These are phyloP conservation scores for Asteroscopus sphinx DNA, from an alignment of 2,888 invertebrate species.

Conservation along the genomic window DNA sequence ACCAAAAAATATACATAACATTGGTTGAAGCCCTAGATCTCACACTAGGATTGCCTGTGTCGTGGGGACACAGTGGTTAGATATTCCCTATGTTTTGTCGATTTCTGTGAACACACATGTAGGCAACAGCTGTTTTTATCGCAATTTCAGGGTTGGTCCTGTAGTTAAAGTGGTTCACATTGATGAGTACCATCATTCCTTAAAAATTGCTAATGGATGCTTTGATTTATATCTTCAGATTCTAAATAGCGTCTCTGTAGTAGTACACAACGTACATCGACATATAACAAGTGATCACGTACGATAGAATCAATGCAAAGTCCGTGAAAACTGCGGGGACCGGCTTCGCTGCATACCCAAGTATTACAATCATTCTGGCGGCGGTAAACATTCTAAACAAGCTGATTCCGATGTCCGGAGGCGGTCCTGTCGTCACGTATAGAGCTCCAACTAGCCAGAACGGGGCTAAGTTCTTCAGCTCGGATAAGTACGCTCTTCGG, in stretches of 20 bases:
- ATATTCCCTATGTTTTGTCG: too few relatives aligned
- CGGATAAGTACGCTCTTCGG: conserved; percentile 72
- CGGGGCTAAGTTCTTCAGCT: conserved; percentile 73
- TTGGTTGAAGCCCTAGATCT: too few relatives aligned
- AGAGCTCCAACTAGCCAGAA: conserved; percentile 75
- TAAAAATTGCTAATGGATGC: too few relatives aligned
- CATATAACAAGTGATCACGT: conserved; percentile 74
- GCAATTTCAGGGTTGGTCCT: too few relatives aligned
- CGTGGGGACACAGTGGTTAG: too few relatives aligned
- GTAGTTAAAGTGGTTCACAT: too few relatives aligned
- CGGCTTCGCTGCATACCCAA: conserved; percentile 68
- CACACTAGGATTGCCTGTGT: too few relatives aligned
- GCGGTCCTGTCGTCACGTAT: conserved; percentile 69
- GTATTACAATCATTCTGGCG: conserved; percentile 62
- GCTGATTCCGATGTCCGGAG: conserved; percentile 53
- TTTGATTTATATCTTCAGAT: conserved; percentile 32
- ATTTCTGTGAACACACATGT: too few relatives aligned
- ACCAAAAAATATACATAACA: too few relatives aligned
- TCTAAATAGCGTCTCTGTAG: conserved; percentile 64
- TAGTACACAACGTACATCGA: conserved; percentile 64
- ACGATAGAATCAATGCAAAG: conserved; percentile 68
- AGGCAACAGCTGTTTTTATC: too few relatives aligned
- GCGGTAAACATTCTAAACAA: conserved; percentile 67
- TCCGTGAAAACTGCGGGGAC: conserved; percentile 65
- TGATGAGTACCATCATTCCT: too few relatives aligned